A percentile compares a stretch with the other conserved stretches of the same genome.
Conservation (phyloP, 2,113 vertebrate species). For the Sinosuthora webbiana region DNA sequence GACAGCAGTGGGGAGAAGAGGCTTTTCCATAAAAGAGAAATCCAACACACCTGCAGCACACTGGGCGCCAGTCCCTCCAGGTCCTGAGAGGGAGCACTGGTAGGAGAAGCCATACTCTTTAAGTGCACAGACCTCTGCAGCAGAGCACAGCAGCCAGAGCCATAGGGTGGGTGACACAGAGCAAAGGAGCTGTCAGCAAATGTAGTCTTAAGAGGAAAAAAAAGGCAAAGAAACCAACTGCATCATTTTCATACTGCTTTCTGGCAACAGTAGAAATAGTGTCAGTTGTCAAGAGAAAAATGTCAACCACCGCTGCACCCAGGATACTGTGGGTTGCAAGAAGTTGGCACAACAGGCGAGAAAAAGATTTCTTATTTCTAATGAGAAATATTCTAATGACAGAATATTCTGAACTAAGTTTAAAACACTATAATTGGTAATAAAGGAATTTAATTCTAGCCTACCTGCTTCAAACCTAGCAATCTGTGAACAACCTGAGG, state of each 20-base stretch:
- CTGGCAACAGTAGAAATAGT: not conserved
- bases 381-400: not conserved
- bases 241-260: not conserved
- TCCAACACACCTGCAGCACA: not conserved
- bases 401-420: not conserved
- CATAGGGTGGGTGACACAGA: not conserved
- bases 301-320: too few relatives aligned
- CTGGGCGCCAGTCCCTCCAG: not conserved
- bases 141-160: not conserved
- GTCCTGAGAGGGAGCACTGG: not conserved
- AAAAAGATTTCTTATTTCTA: not conserved
- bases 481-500: not conserved
- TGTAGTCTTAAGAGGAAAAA: not conserved
- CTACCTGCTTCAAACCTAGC: not conserved
- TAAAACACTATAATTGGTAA: not conserved
- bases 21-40: not conserved
- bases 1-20: not conserved
- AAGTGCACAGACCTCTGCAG: not conserved
- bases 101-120: not conserved
- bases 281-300: not conserved
- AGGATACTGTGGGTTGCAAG: rapidly evolving
- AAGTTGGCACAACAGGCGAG: not conserved
- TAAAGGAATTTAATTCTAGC: not conserved
- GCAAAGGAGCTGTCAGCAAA: not conserved
- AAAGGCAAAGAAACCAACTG: not conserved